Evolutionary conservation across 1,140 invertebrate genomes (phyloP), one percentile per base, ranked within the genome.

Genomic region (Drosophila trapezifrons): DNA sequence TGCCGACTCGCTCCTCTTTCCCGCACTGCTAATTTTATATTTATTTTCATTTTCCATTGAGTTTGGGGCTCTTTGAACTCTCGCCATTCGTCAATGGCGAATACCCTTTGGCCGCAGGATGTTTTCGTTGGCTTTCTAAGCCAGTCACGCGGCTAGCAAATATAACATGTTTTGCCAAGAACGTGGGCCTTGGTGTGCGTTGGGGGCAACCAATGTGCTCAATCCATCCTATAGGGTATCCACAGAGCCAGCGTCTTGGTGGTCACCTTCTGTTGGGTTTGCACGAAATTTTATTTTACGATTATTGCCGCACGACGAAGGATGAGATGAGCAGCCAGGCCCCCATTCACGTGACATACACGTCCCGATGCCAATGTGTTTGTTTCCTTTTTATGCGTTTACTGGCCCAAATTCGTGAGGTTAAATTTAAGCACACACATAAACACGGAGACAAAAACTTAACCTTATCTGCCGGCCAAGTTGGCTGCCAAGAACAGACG

Each of bases 21-120:
- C 18, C 25, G 20, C 40, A 70, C 62, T 80, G 72, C 69, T 84
- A 89, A 87, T 87, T 78, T 69, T 73, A 78, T 74, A 82, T 76
- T 71, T 78, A 86, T 72, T 75, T 75, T 78, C 57, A 73, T 80
- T 60, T 80, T 64, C 45, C 69, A 71, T 52, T 42, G 74, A 86
- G 72, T 76, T 58, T 52, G 37, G 57, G 35, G 46, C 58, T 78
- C 71, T 83, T 78, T 86, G 70, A 82, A 86, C 76, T 82, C 66
- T 78, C 47, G 25, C 60, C 64, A 56, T 54, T 46, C 74, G 25
- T 42, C 70, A 38, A 47, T 63, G 49, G 72, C 32, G 27, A 52
- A 45, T 75, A 58, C 72, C 52, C 71, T 45, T 76, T 76, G 25
- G 72, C 73, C 55, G 62, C 47, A 42, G 72, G 72, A 43, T 40